phyloP scores from a whole-genome alignment of 2,113 vertebrate species.

The Euleptes europaea region DNA sequence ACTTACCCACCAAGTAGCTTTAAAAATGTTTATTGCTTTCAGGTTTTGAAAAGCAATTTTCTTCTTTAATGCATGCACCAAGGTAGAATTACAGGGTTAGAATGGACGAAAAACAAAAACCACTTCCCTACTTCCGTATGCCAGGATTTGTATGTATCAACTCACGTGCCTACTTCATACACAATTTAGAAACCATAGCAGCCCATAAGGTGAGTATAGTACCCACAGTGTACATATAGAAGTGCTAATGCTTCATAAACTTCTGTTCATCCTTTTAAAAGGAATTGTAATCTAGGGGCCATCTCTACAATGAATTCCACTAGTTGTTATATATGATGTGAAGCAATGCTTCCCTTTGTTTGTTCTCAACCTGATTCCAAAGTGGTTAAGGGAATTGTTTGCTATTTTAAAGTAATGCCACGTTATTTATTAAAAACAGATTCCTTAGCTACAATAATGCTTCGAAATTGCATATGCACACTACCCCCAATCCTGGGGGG shows the following conservation, averaged over 20 bases:
- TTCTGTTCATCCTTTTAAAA: neutral
- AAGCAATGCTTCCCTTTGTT: neutral
- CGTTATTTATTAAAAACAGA: neutral
- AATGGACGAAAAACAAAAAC: neutral
- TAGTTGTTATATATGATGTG: neutral
- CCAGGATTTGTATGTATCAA: neutral
- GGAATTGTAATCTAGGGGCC: neutral
- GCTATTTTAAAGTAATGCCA: neutral
- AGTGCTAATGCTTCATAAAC: neutral
- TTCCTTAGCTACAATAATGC: neutral
- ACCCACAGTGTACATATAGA: neutral
- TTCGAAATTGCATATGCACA: neutral
- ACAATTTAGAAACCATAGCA: neutral
- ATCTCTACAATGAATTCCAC: too few relatives aligned
- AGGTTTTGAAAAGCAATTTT: slow-evolving; percentile 23
- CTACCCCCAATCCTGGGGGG: too few relatives aligned
- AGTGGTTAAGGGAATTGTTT: neutral
- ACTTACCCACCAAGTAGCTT: slow-evolving; percentile 5
- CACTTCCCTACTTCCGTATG: neutral
- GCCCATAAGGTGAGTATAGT: neutral
- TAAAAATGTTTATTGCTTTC: neutral
- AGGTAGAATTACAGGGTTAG: neutral
- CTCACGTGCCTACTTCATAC: neutral
- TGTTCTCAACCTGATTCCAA: neutral
- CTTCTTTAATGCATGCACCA: neutral